Conservation (phyloP, 2,797 vertebrate species). For the Amniataba percoides region DNA sequence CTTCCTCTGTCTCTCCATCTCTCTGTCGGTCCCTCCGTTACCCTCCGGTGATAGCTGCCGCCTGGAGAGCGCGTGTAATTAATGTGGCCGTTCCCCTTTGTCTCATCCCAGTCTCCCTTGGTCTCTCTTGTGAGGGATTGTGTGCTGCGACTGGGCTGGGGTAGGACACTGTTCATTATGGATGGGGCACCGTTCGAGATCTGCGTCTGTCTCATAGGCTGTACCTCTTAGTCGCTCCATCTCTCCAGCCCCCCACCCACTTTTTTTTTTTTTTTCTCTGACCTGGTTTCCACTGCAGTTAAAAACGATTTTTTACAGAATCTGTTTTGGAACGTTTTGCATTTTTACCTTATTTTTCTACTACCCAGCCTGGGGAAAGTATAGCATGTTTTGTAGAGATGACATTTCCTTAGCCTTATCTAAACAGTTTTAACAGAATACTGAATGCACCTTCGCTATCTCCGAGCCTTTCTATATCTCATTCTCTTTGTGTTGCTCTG, state of each 20-base stretch:
- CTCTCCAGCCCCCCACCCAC: neutral
- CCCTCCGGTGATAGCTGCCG: slow-evolving; percentile 76
- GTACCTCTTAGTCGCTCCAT: slow-evolving; percentile 67
- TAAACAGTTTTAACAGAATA: slow-evolving; percentile 35
- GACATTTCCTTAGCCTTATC: slow-evolving; percentile 34
- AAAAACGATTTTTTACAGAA: slow-evolving; percentile 49
- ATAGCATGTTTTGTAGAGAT: neutral
- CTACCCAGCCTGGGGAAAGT: slow-evolving; percentile 23
- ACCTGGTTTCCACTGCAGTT: slow-evolving; percentile 72
- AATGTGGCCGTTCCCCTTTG: slow-evolving; percentile 82
- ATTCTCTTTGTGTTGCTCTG: slow-evolving; percentile 43
- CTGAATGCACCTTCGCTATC: slow-evolving; percentile 19
- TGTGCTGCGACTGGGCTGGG: slow-evolving; percentile 63
- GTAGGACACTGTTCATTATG: slow-evolving; percentile 76
- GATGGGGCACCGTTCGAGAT: slow-evolving; percentile 63
- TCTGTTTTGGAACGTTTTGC: slow-evolving; percentile 59
- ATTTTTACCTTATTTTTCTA: slow-evolving; percentile 33
- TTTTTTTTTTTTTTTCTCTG: slow-evolving; percentile 52
- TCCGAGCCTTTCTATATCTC: slow-evolving; percentile 34
- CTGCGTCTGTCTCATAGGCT: slow-evolving; percentile 70
- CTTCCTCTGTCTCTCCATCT: slow-evolving; percentile 66
- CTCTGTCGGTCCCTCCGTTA: slow-evolving; percentile 58
- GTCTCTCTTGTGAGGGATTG: slow-evolving; percentile 72
- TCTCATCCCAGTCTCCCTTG: slow-evolving; percentile 74
- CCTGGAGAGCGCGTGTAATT: slow-evolving; percentile 81